Percentiles rank a stretch among this genome's conserved stretches.
Evolutionary conservation across 1,140 invertebrate species (phyloP).

Genomic region (Eulimnadia texana): DNA sequence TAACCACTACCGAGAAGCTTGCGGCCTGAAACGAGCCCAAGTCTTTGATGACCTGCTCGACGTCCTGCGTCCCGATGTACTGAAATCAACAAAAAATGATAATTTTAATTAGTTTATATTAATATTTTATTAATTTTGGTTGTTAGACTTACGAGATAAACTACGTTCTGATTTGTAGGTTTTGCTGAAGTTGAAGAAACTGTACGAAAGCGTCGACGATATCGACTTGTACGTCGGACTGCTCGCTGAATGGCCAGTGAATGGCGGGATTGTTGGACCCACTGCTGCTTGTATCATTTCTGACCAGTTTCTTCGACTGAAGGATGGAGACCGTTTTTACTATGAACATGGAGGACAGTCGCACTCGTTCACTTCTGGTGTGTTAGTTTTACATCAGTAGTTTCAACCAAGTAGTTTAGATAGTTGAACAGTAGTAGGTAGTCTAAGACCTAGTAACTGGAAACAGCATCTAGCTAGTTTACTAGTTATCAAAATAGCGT

Average conservation of each 20-base stretch:
- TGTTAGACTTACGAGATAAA: too few relatives aligned
- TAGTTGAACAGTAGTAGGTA: too few relatives aligned
- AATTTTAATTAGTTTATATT: not conserved
- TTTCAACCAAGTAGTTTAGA: not conserved
- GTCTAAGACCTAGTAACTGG: not conserved
- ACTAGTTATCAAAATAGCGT: too few relatives aligned
- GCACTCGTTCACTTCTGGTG: conserved; percentile 25
- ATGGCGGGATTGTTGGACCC: conserved; percentile 38
- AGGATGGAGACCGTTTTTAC: conserved; percentile 33
- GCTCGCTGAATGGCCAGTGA: conserved; percentile 32
- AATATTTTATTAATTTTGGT: too few relatives aligned
- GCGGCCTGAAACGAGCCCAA: conserved; percentile 53
- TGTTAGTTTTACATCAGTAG: conserved; percentile 1
- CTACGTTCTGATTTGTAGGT: not conserved
- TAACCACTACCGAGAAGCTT: conserved; percentile 61
- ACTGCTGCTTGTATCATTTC: conserved; percentile 44
- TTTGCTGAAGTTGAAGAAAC: conserved; percentile 21
- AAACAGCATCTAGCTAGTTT: not conserved
- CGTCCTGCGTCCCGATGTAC: conserved; percentile 50
- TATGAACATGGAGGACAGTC: conserved; percentile 30
- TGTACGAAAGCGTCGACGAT: conserved; percentile 33
- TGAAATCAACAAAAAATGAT: conserved; percentile 19
- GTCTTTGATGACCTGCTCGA: conserved; percentile 59
- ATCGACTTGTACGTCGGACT: conserved; percentile 40
- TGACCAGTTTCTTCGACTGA: conserved; percentile 35